phyloP scores from a whole-genome alignment of 1,140 invertebrate species.

The Manduca sexta region DNA sequence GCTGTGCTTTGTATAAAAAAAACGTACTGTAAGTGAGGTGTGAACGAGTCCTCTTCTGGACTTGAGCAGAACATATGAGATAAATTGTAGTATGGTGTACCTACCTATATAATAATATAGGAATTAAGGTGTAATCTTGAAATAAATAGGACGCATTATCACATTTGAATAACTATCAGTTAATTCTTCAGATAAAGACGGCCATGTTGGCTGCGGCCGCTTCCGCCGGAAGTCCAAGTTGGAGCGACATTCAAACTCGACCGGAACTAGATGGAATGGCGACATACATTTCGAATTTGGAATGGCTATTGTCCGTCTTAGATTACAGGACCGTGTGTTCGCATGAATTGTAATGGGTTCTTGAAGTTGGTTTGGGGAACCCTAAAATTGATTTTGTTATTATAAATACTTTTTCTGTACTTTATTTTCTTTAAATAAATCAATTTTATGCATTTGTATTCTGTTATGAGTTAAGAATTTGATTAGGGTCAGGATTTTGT shows the following conservation, averaged over 20 bases:
- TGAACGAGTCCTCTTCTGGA: too few relatives aligned
- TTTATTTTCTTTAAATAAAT: too few relatives aligned
- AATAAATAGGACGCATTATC: slow-evolving; percentile 27
- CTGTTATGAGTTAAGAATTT: too few relatives aligned
- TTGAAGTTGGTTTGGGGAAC: not conserved
- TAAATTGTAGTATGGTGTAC: too few relatives aligned
- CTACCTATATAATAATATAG: too few relatives aligned
- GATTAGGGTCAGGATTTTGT: too few relatives aligned
- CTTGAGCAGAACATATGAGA: too few relatives aligned
- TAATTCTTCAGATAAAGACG: slow-evolving; percentile 70
- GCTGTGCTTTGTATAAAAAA: too few relatives aligned
- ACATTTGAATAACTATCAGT: slow-evolving; percentile 67
- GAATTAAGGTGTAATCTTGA: not conserved
- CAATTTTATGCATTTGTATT: too few relatives aligned
- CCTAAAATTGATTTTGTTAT: not conserved
- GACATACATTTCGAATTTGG: slow-evolving; percentile 71
- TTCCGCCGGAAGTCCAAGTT: slow-evolving; percentile 66
- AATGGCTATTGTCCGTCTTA: slow-evolving; percentile 42
- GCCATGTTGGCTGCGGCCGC: slow-evolving; percentile 55
- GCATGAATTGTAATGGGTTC: not conserved
- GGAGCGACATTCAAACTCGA: slow-evolving; percentile 67
- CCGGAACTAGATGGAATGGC: slow-evolving; percentile 62
- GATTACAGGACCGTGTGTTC: not conserved
- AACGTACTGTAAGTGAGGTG: too few relatives aligned
- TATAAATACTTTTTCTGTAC: not conserved